phyloP scores from a whole-genome alignment of 2,888 invertebrate genomes.

The Himalopsyche japonica region DNA sequence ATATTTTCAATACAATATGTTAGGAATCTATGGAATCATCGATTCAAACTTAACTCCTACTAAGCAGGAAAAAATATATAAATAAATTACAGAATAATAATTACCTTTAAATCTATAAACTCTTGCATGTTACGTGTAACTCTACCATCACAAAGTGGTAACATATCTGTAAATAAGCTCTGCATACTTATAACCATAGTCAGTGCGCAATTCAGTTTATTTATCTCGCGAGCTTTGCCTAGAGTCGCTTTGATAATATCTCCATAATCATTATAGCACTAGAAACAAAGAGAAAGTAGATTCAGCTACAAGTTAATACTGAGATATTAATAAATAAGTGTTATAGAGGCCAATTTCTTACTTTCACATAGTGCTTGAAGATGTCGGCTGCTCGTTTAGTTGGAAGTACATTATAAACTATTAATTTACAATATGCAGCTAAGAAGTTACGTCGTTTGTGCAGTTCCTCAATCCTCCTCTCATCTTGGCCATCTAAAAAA shows the following conservation, averaged over 20 bases:
- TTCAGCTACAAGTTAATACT: not conserved
- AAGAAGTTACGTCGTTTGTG: conserved; percentile 95
- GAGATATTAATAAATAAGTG: not conserved
- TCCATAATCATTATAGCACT: conserved; percentile 97
- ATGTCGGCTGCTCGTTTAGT: conserved; percentile 91
- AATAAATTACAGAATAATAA: not conserved
- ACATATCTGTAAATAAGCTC: conserved; percentile 80
- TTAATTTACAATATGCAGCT: conserved; percentile 95
- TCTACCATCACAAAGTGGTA: conserved; percentile 49
- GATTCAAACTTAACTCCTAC: not conserved
- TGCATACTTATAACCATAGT: conserved; percentile 93
- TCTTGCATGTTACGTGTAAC: conserved; percentile 76
- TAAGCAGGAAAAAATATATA: too few relatives aligned
- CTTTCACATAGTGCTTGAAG: conserved; percentile 96
- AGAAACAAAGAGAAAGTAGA: conserved; percentile 43
- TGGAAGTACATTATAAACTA: conserved; percentile 96
- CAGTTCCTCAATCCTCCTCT: conserved; percentile 94
- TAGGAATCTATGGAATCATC: not conserved
- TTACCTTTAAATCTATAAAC: conserved; percentile 84
- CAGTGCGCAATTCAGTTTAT: conserved; percentile 93
- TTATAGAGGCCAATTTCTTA: conserved; percentile 47
- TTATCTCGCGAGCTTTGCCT: conserved; percentile 95
- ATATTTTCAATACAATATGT: not conserved
- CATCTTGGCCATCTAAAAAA: conserved; percentile 81
- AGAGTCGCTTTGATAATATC: conserved; percentile 97